Evolutionary conservation across 2,797 vertebrate species (phyloP), one percentile per base, ranked within the genome.

Genomic region (Eupleurogrammus muticus): DNA sequence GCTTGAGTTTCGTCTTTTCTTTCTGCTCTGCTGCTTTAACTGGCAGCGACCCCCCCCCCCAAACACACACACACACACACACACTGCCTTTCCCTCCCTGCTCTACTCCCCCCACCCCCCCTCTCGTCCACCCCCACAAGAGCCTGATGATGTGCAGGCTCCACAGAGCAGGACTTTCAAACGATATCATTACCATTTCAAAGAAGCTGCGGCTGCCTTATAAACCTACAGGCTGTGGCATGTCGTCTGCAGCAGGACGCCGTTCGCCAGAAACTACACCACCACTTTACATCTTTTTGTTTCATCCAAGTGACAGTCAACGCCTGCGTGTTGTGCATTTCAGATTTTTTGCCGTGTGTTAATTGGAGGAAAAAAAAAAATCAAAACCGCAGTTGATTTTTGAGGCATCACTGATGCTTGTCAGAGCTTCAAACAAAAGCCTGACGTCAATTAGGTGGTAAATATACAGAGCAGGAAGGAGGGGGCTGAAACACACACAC

Each of bases 101-200:
- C 38, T 28, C 19, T 6, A 14, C 28, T 12, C n/a, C 2, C 0
- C 51, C 28, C 60, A 7, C 1, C 75, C 38, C 69, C 42, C 46
- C 62, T 51, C 72, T 47, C 13, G 6, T 75, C 84, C 81, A 75
- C 77, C 71, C 84, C 70, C 87, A 84, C 85, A 84, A 64, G 67
- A 83, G 82, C 66, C 66, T 86, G 86, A 84, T 77, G 87, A 86
- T 88, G 84, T 85, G 87, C 87, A 83, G 79, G 60, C 86, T 86
- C 77, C 73, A 77, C 77, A 72, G 80, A 82, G 70, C 83, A 88
- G 81, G 71, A 84, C 82, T 84, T 88, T 90, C 79, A 92, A 90
- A 85, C 48, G 46, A 77, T 79, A 81, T 79, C 68, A 89, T 92
- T 91, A 85, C 75, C 90, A 93, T 90, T 90, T 91, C 88, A 92